Base-by-base conservation (phyloP, 1,140 invertebrate species). In the Eufriesea mexicana region DNA sequence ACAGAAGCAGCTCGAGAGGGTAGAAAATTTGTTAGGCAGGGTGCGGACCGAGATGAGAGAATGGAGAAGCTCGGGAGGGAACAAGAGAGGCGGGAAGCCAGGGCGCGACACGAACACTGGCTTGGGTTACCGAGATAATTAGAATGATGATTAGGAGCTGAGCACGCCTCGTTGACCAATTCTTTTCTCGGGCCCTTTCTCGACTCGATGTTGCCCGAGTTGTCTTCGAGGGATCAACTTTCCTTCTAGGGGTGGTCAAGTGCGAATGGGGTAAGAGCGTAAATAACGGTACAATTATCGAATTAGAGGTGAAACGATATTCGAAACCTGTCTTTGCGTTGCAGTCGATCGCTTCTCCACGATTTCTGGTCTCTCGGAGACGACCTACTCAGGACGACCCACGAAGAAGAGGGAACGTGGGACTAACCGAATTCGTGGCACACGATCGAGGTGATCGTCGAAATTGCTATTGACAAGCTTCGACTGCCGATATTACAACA, bases 51-150 rank as follows among this genome's bases (percentile, higher is more conserved):
- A 80, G 64, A 67, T 59, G 64, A 77, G 85, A 87, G 85, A 88
- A 79, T 77, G 59, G 77, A 84, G 71, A 87, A 82, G 57, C 85
- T 88, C 51, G 47, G 57, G 55, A 74, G 88, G 76, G 67, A 83
- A 62, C 35, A 59, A 57, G 47, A 59, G 86, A 91, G 78, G 86
- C 86, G 86, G 83, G 91, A 92, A 92, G 91, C 90, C 90, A 91
- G 92, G 87, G 86, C 89, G 87, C 71, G 88, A 83, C 88, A 64
- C 85, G 86, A 84, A 78, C 79, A 75, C 68, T 86, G 89, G 91
- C 93, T 94, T 92, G 81, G 90, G 90, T 94, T 94, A 92, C 93
- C 83, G 85, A 84, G 90, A 91, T 93, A 94, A 94, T 93, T 94
- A 94, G 90, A 93, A 93, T 91, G 87, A 91, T 92, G 92, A 93